Conservation (phyloP, 2,888 invertebrate genomes). For the Sinodicranocentrus sp. region DNA sequence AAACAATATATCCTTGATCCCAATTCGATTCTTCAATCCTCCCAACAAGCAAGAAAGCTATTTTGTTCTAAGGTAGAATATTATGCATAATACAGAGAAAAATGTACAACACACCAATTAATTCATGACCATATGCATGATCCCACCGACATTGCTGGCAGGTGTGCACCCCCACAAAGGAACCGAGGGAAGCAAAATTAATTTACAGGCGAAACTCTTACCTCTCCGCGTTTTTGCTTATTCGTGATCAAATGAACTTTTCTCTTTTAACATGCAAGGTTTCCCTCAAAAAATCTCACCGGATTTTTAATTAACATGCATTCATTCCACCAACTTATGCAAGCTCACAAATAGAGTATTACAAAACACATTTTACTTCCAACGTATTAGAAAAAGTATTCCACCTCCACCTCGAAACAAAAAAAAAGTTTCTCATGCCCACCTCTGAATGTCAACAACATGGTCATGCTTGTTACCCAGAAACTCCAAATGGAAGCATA, state of each 20-base stretch:
- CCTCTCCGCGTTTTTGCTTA: neutral
- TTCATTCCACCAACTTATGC: too few relatives aligned
- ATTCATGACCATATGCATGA: slow-evolving; percentile 1
- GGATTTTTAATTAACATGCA: neutral
- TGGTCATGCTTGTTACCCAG: too few relatives aligned
- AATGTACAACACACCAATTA: slow-evolving; percentile 7
- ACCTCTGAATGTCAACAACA: too few relatives aligned
- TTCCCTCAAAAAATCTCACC: neutral
- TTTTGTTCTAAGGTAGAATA: too few relatives aligned
- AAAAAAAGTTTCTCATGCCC: too few relatives aligned
- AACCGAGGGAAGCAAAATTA: neutral
- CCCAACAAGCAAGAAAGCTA: too few relatives aligned
- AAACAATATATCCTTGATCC: slow-evolving; percentile 30
- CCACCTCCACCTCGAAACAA: too few relatives aligned
- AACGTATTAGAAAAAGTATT: too few relatives aligned
- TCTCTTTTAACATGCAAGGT: neutral
- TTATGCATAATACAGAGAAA: neutral
- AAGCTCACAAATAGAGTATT: too few relatives aligned
- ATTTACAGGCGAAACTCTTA: neutral
- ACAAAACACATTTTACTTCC: too few relatives aligned
- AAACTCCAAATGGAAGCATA: too few relatives aligned
- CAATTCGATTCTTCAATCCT: neutral
- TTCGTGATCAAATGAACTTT: neutral
- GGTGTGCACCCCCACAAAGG: neutral
- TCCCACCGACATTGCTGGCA: neutral